phyloP scores from a whole-genome alignment of 2,888 invertebrate species.

The Autographa pulchrina region DNA sequence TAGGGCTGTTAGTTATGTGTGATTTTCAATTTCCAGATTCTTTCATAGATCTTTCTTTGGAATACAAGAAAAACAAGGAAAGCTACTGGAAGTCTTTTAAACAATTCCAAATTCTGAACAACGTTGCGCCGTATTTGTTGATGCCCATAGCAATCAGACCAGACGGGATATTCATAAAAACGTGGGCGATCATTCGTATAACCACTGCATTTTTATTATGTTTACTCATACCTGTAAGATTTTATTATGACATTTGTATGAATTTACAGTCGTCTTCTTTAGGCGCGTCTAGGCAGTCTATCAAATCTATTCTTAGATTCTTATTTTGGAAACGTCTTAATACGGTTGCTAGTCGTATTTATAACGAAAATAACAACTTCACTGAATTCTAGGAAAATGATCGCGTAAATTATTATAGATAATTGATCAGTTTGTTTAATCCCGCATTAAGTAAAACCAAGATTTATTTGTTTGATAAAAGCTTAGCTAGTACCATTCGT shows the following conservation, averaged over 20 bases:
- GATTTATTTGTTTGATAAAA: neutral
- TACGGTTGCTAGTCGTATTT: slow-evolving; percentile 12
- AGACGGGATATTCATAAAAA: slow-evolving; percentile 80
- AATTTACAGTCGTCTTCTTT: slow-evolving; percentile 14
- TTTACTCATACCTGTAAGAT: slow-evolving; percentile 80
- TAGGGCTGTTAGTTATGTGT: neutral
- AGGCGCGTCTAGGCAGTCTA: slow-evolving; percentile 30
- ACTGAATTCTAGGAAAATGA: neutral
- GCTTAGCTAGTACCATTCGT: neutral
- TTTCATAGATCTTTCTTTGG: slow-evolving; percentile 76
- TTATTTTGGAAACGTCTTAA: slow-evolving; percentile 14
- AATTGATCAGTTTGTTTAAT: slow-evolving; percentile 4
- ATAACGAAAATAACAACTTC: neutral
- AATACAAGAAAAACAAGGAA: slow-evolving; percentile 73
- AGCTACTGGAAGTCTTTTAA: slow-evolving; percentile 78
- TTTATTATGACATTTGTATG: slow-evolving; percentile 18
- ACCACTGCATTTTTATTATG: slow-evolving; percentile 75
- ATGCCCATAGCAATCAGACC: slow-evolving; percentile 81
- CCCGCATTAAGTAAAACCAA: slow-evolving; percentile 1
- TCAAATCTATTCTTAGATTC: slow-evolving; percentile 21
- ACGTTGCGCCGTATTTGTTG: slow-evolving; percentile 76
- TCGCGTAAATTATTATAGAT: neutral
- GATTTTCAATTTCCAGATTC: slow-evolving; percentile 72
- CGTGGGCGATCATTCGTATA: slow-evolving; percentile 78
- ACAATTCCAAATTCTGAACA: slow-evolving; percentile 74